Evolutionary conservation across 2,888 invertebrate species (phyloP).

Genomic region (Galerucella calmariensis): DNA sequence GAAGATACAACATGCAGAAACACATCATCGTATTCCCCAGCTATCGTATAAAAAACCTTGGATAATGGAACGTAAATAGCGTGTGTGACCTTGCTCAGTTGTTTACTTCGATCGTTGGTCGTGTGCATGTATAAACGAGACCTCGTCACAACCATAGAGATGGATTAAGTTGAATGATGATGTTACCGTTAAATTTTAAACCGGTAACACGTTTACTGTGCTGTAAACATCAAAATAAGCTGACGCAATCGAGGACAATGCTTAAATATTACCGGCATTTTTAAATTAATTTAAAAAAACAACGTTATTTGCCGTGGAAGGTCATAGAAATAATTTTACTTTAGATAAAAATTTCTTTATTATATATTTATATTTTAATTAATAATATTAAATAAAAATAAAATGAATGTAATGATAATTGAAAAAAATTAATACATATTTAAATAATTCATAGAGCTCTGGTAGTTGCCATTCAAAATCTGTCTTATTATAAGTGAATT

Average conservation of each 20-base stretch:
- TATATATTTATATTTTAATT: not conserved
- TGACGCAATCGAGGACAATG: conserved; percentile 12
- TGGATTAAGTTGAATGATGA: conserved; percentile 12
- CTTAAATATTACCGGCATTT: not conserved
- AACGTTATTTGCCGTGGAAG: not conserved
- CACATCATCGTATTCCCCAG: conserved; percentile 7
- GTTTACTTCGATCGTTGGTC: conserved; percentile 32
- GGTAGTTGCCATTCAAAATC: too few relatives aligned
- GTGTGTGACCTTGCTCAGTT: conserved; percentile 40
- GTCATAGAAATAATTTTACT: not conserved
- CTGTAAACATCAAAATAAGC: conserved; percentile 16
- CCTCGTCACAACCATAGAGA: conserved; percentile 14
- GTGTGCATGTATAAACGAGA: conserved; percentile 18
- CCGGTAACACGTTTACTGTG: conserved; percentile 17
- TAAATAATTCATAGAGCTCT: too few relatives aligned
- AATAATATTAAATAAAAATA: not conserved
- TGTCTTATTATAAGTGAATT: too few relatives aligned
- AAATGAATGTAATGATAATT: too few relatives aligned
- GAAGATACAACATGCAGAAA: not conserved
- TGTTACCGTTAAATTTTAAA: conserved; percentile 15
- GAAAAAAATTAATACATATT: too few relatives aligned
- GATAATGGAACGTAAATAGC: conserved; percentile 44
- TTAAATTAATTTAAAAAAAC: not conserved
- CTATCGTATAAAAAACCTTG: conserved; percentile 47
- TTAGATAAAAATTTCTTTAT: not conserved